Evolutionary conservation across 2,888 invertebrate species (phyloP).

Genomic region (Brachylomia viminalis): DNA sequence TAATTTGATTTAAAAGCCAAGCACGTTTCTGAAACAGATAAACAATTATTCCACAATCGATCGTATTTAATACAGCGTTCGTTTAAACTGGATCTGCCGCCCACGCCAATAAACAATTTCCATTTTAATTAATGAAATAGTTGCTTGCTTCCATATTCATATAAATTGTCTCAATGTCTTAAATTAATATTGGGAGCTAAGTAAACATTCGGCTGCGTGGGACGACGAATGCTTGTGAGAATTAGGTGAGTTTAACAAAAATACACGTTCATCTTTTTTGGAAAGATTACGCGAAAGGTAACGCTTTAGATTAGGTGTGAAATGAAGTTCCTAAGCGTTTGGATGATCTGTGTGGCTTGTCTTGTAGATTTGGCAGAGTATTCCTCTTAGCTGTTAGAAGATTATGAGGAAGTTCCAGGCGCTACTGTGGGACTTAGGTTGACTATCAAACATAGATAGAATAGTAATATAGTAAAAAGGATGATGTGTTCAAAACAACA

Average conservation of each 20-base stretch:
- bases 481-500: neutral
- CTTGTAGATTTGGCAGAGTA: neutral
- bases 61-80: conserved; percentile 74
- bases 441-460: neutral
- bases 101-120: conserved; percentile 80
- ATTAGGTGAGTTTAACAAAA: conserved; percentile 45
- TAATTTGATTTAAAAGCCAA: conserved; percentile 69
- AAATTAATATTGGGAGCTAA: conserved; percentile 69
- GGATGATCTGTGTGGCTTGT: neutral
- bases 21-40: conserved; percentile 71
- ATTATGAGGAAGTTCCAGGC: neutral
- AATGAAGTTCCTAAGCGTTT: conserved; percentile 16
- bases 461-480: neutral
- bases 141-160: conserved; percentile 72
- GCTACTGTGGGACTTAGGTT: neutral
- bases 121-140: conserved; percentile 81
- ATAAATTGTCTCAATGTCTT: conserved; percentile 69
- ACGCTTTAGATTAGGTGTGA: conserved; percentile 18
- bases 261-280: conserved; percentile 42
- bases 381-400: conserved; percentile 4
- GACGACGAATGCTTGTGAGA: conserved; percentile 55
- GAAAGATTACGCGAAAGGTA: conserved; percentile 35
- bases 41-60: conserved; percentile 74
- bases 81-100: conserved; percentile 78
- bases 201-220: conserved; percentile 61